phyloP scores from a whole-genome alignment of 2,888 invertebrate species.

The Disparrhopalites patrizii region DNA sequence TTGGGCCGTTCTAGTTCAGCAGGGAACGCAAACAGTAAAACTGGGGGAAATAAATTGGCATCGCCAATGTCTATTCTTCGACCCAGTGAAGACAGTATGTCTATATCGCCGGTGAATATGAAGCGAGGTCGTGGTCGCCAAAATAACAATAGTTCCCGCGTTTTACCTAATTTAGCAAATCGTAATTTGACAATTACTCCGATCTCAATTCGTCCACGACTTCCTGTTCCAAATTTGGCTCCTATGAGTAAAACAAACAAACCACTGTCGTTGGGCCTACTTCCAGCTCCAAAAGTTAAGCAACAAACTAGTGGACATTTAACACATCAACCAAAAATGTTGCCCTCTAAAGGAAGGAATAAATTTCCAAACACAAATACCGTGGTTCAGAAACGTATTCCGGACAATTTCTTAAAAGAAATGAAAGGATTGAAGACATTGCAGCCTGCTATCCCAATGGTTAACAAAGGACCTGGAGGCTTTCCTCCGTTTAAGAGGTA shows the following conservation, averaged over 20 bases:
- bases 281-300: slow-evolving; percentile 20
- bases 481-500: slow-evolving; percentile 30
- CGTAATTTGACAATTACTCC: slow-evolving; percentile 43
- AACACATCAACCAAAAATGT: background rate
- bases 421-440: slow-evolving; percentile 10
- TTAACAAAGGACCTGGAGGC: slow-evolving; percentile 19
- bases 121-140: slow-evolving; percentile 35
- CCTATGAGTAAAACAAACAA: slow-evolving; percentile 28
- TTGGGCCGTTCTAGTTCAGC: background rate
- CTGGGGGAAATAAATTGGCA: background rate
- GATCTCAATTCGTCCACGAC: slow-evolving; percentile 31
- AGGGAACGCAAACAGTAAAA: background rate
- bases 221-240: slow-evolving; percentile 40
- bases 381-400: background rate
- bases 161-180: slow-evolving; percentile 32
- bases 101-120: slow-evolving; percentile 30
- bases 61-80: slow-evolving; percentile 16
- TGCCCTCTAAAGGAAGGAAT: background rate
- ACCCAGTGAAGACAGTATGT: slow-evolving; percentile 23
- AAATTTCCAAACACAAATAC: background rate
- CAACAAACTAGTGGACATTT: slow-evolving; percentile 10
- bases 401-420: slow-evolving; percentile 10
- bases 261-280: background rate
- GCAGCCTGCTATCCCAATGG: slow-evolving; percentile 4
- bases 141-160: slow-evolving; percentile 24